Evolutionary conservation across 1,140 invertebrate genomes (phyloP).

Genomic region (Ctenoplectra terminalis): DNA sequence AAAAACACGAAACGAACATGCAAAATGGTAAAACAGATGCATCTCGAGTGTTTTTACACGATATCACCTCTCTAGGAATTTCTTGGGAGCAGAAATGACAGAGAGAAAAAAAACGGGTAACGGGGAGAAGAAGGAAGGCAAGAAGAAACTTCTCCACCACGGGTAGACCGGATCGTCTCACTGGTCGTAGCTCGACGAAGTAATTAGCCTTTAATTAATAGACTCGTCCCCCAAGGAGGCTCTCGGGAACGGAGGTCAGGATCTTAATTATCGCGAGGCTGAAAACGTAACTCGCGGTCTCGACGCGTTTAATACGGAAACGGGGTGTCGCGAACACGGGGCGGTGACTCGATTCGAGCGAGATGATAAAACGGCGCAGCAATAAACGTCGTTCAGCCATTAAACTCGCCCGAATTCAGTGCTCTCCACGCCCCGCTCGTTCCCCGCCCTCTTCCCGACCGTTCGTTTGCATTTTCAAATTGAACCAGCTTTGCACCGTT

Average conservation of each 20-base stretch:
- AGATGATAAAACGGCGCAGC: slow-evolving; percentile 43
- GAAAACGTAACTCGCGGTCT: slow-evolving; percentile 68
- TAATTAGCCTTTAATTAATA: slow-evolving; percentile 82
- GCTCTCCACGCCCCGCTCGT: neutral
- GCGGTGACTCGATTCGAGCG: slow-evolving; percentile 7
- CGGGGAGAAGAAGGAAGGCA: slow-evolving; percentile 2
- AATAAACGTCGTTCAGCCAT: slow-evolving; percentile 53
- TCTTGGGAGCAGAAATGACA: slow-evolving; percentile 10
- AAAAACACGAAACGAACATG: too few relatives aligned
- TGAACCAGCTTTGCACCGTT: slow-evolving; percentile 40
- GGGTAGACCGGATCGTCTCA: slow-evolving; percentile 33
- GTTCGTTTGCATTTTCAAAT: slow-evolving; percentile 48
- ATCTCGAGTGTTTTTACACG: neutral
- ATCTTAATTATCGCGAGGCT: slow-evolving; percentile 76
- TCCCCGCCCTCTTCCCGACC: neutral
- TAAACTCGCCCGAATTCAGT: slow-evolving; percentile 38
- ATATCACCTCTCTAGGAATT: slow-evolving; percentile 2
- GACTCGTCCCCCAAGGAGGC: slow-evolving; percentile 62
- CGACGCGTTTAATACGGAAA: slow-evolving; percentile 51
- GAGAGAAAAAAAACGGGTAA: slow-evolving; percentile 28
- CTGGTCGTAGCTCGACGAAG: slow-evolving; percentile 65
- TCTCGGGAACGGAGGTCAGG: slow-evolving; percentile 55
- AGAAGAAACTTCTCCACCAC: slow-evolving; percentile 41
- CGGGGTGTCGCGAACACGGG: slow-evolving; percentile 10
- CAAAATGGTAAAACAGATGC: too few relatives aligned